phyloP scores from a whole-genome alignment of 1,140 invertebrate genomes.

The Probaryconus sp. region DNA sequence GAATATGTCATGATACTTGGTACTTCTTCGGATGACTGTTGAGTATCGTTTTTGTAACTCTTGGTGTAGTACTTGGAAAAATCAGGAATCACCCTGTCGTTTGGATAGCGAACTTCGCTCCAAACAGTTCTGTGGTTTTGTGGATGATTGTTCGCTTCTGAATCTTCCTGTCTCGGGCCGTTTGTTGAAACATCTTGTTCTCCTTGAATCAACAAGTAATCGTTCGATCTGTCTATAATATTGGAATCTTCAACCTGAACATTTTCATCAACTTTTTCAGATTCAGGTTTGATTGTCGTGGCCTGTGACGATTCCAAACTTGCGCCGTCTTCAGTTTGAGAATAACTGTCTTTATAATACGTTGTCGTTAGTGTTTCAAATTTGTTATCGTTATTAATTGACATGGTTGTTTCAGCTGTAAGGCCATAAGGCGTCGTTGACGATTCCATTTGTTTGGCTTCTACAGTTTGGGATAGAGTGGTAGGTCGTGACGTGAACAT shows the following conservation, averaged over 20 bases:
- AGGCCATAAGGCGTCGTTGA: too few species aligned
- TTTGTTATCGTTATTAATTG: too few species aligned
- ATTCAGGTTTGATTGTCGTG: too few species aligned
- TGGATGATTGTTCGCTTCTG: constrained; percentile 59
- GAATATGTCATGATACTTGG: constrained; percentile 31
- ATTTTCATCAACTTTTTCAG: constrained; percentile 1
- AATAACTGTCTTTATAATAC: too few species aligned
- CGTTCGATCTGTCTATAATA: neutral
- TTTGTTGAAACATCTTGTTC: too few species aligned
- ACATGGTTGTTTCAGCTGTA: too few species aligned
- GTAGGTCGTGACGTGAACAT: too few species aligned
- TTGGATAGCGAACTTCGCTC: constrained; percentile 71
- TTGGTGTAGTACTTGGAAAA: constrained; percentile 58
- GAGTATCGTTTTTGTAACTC: constrained; percentile 49
- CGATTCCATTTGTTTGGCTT: too few species aligned
- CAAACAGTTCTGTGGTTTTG: constrained; percentile 73
- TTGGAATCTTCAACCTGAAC: neutral
- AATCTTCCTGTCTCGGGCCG: constrained; percentile 10
- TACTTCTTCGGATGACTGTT: constrained; percentile 10
- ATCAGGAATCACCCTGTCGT: constrained; percentile 56
- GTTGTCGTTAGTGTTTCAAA: too few species aligned
- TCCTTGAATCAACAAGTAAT: neutral
- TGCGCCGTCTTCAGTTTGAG: too few species aligned
- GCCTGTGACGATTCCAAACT: too few species aligned
- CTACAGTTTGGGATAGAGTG: too few species aligned